Conservation (phyloP, 2,888 invertebrate species). For the Zygaena filipendulae region DNA sequence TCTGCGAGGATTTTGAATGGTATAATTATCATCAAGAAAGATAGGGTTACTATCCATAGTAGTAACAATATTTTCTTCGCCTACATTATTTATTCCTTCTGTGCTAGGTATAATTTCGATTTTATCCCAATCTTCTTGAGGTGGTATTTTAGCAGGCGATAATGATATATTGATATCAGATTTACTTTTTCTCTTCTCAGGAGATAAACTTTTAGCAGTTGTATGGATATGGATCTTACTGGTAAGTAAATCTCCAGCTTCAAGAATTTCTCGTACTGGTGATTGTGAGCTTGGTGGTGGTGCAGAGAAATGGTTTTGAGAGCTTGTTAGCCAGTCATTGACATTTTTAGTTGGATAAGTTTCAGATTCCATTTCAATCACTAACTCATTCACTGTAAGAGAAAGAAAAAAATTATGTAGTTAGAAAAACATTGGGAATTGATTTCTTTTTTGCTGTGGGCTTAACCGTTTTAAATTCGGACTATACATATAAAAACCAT, state of each 20-base stretch:
- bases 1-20: conserved; percentile 36
- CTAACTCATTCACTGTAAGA: conserved; percentile 42
- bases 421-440: not conserved
- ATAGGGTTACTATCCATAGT: conserved; percentile 40
- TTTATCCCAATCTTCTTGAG: conserved; percentile 56
- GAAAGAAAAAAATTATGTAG: conserved; percentile 7
- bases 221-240: conserved; percentile 40
- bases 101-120: conserved; percentile 42
- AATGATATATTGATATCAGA: conserved; percentile 21
- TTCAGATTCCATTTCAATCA: conserved; percentile 24
- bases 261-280: conserved; percentile 26
- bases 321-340: conserved; percentile 45
- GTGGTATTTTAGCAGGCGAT: conserved; percentile 26
- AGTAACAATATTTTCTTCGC: conserved; percentile 31
- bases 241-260: conserved; percentile 25
- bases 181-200: too few relatives aligned
- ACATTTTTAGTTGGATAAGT: conserved; percentile 42
- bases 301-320: conserved; percentile 52
- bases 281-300: conserved; percentile 28
- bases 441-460: too few relatives aligned
- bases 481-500: too few relatives aligned
- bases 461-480: too few relatives aligned
- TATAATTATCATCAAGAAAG: conserved; percentile 31
- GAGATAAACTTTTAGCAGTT: conserved; percentile 26
- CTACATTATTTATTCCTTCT: conserved; percentile 23